Evolutionary conservation across 2,888 invertebrate genomes (phyloP).

Genomic region (Athalia rosae): DNA sequence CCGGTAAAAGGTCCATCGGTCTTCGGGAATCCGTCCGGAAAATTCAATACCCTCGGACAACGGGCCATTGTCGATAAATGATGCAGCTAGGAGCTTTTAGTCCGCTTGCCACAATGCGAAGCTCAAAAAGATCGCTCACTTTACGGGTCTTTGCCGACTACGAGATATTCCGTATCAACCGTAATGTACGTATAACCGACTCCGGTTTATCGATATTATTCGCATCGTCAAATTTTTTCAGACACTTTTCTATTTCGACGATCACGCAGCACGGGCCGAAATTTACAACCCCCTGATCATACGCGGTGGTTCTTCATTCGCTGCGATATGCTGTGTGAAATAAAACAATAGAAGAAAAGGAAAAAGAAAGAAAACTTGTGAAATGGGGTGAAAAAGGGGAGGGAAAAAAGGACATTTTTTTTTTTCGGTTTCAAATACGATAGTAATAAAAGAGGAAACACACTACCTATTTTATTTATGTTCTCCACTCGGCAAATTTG

Average conservation of each 20-base stretch:
- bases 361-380: too few species aligned
- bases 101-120: conserved; percentile 37
- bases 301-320: too few species aligned
- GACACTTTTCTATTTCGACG: not conserved
- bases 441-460: conserved; percentile 8
- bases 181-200: conserved; percentile 34
- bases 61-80: conserved; percentile 45
- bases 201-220: conserved; percentile 33
- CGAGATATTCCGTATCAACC: conserved; percentile 36
- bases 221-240: not conserved
- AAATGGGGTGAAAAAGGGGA: not conserved
- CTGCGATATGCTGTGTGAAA: too few species aligned
- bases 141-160: conserved; percentile 25
- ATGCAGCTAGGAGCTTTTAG: conserved; percentile 40
- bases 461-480: not conserved
- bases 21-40: conserved; percentile 41
- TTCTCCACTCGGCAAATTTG: conserved; percentile 17
- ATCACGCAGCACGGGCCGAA: too few species aligned
- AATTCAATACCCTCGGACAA: conserved; percentile 42
- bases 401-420: not conserved
- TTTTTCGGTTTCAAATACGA: not conserved
- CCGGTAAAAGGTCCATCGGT: conserved; percentile 33
- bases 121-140: conserved; percentile 44
- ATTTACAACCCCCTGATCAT: too few species aligned
- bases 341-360: too few species aligned